phyloP scores from a whole-genome alignment of 1,140 invertebrate species.

The Cydia strobilella region DNA sequence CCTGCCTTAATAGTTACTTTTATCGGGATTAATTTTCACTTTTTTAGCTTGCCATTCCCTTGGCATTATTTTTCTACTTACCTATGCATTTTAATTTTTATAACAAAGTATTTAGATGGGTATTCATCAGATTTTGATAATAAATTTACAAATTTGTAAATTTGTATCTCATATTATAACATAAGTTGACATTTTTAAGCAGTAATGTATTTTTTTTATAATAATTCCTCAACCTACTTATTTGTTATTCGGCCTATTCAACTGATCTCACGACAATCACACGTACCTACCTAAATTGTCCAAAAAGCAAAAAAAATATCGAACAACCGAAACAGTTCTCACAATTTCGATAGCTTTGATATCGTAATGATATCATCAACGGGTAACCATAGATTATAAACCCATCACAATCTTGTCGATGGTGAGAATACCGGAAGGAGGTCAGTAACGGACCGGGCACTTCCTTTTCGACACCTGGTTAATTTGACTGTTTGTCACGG shows the following conservation, averaged over 20 bases:
- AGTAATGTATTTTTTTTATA: too few relatives aligned
- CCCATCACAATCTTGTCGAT: constrained; percentile 17
- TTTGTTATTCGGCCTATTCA: background rate
- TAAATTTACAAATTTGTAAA: too few relatives aligned
- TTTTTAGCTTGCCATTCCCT: too few relatives aligned
- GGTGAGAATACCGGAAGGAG: constrained; percentile 23
- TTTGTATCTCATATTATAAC: too few relatives aligned
- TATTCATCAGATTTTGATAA: background rate
- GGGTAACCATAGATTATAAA: constrained; percentile 26
- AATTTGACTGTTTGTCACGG: constrained; percentile 15
- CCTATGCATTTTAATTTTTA: too few relatives aligned
- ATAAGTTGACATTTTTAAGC: background rate
- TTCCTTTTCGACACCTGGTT: constrained; percentile 30
- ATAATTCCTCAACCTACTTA: background rate
- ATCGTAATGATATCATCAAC: constrained; percentile 13
- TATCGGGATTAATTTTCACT: too few relatives aligned
- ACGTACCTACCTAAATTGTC: background rate
- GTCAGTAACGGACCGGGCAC: constrained; percentile 11
- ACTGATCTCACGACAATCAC: constrained; percentile 9
- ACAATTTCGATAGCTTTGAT: constrained; percentile 26
- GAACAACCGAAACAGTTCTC: constrained; percentile 1
- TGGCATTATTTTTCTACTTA: too few relatives aligned
- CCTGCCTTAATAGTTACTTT: too few relatives aligned
- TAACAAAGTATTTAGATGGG: background rate
- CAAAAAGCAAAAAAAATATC: constrained; percentile 24